These are phyloP conservation scores for Gracilinanus agilis DNA, from an alignment of 2,113 vertebrate genomes.

Conservation along the genomic window DNA sequence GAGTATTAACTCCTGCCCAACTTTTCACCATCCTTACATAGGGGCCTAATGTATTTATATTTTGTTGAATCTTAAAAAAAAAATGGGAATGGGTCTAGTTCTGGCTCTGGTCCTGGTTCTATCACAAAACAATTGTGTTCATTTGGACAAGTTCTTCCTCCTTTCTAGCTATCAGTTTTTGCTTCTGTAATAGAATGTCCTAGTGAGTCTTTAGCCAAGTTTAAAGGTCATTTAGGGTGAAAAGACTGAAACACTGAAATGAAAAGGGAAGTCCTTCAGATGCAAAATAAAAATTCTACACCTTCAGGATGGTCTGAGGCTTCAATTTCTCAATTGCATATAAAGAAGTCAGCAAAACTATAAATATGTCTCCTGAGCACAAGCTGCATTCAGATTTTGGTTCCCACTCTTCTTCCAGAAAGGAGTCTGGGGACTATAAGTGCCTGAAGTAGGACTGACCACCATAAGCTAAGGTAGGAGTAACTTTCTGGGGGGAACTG, in stretches of 20 bases:
- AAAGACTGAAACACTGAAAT: neutral
- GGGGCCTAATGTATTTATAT: neutral
- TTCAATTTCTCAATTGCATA: neutral
- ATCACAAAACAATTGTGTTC: neutral
- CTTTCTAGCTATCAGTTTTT: neutral
- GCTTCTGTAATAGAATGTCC: neutral
- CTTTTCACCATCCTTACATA: neutral
- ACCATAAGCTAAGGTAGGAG: neutral
- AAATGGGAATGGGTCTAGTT: neutral
- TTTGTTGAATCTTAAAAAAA: neutral
- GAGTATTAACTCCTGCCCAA: neutral
- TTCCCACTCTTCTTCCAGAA: neutral
- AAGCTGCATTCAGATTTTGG: neutral
- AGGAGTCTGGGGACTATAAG: neutral
- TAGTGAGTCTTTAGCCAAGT: neutral
- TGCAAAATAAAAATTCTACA: neutral
- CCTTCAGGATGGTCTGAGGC: neutral
- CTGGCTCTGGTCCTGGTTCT: neutral
- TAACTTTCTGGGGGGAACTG: neutral
- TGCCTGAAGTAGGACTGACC: neutral
- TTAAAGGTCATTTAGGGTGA: neutral
- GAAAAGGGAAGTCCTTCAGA: neutral
- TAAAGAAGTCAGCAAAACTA: neutral
- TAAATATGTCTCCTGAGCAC: neutral
- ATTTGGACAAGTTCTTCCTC: neutral